Conservation (phyloP, 1,140 invertebrate species). For the Brachionus asplanchnoidis region DNA sequence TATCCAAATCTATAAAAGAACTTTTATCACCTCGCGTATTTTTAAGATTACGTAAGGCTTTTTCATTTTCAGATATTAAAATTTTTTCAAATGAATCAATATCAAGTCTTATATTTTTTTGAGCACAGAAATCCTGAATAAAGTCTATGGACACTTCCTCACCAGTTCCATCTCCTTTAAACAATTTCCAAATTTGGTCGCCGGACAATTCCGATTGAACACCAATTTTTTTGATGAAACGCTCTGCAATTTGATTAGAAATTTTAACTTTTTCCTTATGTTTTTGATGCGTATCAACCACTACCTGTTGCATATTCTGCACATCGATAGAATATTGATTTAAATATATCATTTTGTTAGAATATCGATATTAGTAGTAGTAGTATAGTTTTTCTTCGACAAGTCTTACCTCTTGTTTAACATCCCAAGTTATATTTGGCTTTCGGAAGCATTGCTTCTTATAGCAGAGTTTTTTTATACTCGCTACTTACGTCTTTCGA, state of each 20-base stretch:
- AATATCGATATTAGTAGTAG: too few species aligned
- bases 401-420: too few species aligned
- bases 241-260: neutral
- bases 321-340: too few species aligned
- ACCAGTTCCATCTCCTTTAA: slow-evolving; percentile 31
- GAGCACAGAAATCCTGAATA: slow-evolving; percentile 11
- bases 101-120: neutral
- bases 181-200: slow-evolving; percentile 33
- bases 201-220: neutral
- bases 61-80: slow-evolving; percentile 29
- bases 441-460: too few species aligned
- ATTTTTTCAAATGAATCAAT: slow-evolving; percentile 8
- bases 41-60: slow-evolving; percentile 3
- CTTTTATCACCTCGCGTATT: slow-evolving; percentile 6
- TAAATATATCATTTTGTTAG: too few species aligned
- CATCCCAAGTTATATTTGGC: too few species aligned
- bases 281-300: neutral
- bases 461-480: too few species aligned
- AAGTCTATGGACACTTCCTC: slow-evolving; percentile 28
- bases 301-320: too few species aligned
- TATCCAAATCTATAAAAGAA: neutral
- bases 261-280: neutral
- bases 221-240: neutral
- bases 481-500: too few species aligned
- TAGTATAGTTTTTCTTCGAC: too few species aligned